Percentiles rank a stretch among this genome's conserved stretches.
Conservation (phyloP, 2,113 vertebrate species). For the Cynopterus brachyotis region DNA sequence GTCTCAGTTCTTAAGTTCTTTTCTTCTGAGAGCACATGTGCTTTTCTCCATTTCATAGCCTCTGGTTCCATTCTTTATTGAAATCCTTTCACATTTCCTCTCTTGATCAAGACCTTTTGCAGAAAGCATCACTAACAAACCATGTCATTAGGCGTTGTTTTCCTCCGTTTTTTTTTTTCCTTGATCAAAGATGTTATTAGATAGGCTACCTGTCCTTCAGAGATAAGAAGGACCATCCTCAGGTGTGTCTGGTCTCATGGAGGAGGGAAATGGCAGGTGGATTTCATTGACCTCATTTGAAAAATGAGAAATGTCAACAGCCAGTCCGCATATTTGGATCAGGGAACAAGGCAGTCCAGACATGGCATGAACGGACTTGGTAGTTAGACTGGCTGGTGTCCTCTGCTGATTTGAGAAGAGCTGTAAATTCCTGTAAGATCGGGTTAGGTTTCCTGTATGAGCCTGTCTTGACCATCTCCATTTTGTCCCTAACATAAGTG, state of each 20-base stretch:
- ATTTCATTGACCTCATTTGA: neutral
- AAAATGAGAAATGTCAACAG: neutral
- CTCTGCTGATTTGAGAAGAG: neutral
- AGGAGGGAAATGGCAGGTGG: neutral
- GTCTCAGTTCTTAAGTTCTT: neutral
- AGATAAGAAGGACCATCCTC: neutral
- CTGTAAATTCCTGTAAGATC: neutral
- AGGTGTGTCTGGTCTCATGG: neutral
- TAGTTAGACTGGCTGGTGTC: neutral
- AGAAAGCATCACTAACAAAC: neutral
- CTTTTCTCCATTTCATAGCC: too few relatives aligned
- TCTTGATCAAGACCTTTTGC: neutral
- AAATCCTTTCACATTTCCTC: neutral
- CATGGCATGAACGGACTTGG: neutral
- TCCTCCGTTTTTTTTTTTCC: too few relatives aligned
- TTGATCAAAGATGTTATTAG: neutral
- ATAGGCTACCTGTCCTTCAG: neutral
- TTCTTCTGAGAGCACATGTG: neutral
- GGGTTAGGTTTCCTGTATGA: neutral
- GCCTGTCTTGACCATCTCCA: neutral
- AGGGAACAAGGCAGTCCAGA: neutral
- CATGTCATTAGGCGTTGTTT: neutral
- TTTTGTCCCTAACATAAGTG: neutral
- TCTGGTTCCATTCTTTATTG: neutral
- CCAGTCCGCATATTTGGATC: neutral